Evolutionary conservation across 2,113 vertebrate species (phyloP), one percentile per base, ranked within the genome.

Genomic region (Madoqua kirkii): DNA sequence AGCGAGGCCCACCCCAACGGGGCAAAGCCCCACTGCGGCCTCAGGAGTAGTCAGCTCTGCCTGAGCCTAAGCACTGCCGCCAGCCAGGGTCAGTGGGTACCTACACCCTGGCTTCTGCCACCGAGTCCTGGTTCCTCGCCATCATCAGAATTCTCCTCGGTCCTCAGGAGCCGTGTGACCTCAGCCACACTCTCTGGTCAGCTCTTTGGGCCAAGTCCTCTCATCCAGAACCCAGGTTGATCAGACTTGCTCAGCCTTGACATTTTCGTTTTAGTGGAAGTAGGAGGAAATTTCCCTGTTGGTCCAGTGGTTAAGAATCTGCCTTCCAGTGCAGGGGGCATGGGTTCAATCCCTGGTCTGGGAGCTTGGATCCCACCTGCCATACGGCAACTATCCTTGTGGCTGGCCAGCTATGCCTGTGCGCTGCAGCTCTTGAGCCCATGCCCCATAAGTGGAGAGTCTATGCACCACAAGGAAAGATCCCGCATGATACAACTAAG

Each of bases 171-270:
- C 57, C 19, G 3, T n/a, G 48, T 40, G 36, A 52, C 71, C 25
- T 89, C 3, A 2, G 29, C 55, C 23, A 16, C 0, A 9, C 54
- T n/a, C 36, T 27, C 29, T 0, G 0, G 13, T 14, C 45, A 19
- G 50, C 43, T 14, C 14, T 71, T 48, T 19, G 36, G 23, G 25
- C 8, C 33, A 33, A 5, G 33, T 31, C n/a, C 48, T 83, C 89
- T 83, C n/a, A 23, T 87, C 54, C 52, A 40, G 55, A 45, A 74
- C 40, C 17, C 79, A 57, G 50, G 31, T 25, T 11, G 14, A 27
- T 45, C 43, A 83, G 50, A 50, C 74, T 25, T 71, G 59, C 91
- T 84, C 19, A 27, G 64, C 43, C 25, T 40, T 59, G 43, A 60
- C 19, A 6, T 79, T 67, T 45, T 74, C 0, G 12, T 59, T 88